A percentile compares a stretch with the other conserved stretches of the same genome.
Evolutionary conservation across 2,113 vertebrate genomes (phyloP).

Genomic region (Thermophis baileyi): DNA sequence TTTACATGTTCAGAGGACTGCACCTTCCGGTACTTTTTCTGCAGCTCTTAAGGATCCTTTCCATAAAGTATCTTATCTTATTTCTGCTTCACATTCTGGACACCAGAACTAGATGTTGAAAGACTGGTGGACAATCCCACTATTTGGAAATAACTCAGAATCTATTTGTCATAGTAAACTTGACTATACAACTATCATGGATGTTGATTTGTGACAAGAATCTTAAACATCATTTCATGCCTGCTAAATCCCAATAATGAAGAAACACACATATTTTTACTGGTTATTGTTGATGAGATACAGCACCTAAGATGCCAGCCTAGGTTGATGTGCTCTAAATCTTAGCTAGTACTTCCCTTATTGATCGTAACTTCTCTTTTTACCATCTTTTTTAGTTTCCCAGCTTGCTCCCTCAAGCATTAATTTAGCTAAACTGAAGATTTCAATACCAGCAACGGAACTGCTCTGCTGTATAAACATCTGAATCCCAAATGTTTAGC

Average conservation of each 20-base stretch:
- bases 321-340: not conserved
- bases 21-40: not conserved
- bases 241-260: not conserved
- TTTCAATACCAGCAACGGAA: not conserved
- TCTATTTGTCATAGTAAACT: not conserved
- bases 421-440: not conserved
- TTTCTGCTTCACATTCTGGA: not conserved
- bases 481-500: not conserved
- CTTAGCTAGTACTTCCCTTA: not conserved
- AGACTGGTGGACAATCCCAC: not conserved
- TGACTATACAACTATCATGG: not conserved
- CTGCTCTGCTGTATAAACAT: not conserved
- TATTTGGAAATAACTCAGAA: not conserved
- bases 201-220: not conserved
- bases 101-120: not conserved
- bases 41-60: not conserved
- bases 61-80: not conserved
- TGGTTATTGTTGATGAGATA: not conserved
- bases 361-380: constrained; percentile 21
- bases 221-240: not conserved
- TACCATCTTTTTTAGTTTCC: not conserved
- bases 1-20: not conserved
- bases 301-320: constrained; percentile 36
- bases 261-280: not conserved
- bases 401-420: constrained; percentile 15